phyloP scores from a whole-genome alignment of 2,797 vertebrate species.

The Cuniculus paca region DNA sequence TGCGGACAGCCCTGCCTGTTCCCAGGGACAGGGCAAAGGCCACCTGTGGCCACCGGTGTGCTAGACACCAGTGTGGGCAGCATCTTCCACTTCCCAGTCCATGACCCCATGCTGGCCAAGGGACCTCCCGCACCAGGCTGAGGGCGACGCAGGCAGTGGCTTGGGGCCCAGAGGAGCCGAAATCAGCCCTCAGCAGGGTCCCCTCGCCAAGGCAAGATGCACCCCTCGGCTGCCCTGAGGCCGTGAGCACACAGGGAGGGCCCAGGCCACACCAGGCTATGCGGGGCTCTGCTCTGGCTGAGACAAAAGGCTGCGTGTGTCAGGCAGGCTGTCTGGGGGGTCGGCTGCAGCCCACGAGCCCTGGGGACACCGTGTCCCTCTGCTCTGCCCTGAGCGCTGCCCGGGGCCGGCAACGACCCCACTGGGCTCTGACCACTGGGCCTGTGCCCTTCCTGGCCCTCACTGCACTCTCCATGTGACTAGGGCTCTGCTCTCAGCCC shows the following conservation, averaged over 20 bases:
- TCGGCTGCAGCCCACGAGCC: too few relatives aligned
- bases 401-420: not conserved
- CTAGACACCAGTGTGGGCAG: accelerated
- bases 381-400: not conserved
- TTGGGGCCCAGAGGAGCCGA: not conserved
- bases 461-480: not conserved
- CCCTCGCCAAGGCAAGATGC: not conserved
- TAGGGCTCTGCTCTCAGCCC: not conserved
- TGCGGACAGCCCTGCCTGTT: not conserved
- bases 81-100: not conserved
- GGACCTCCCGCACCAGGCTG: accelerated
- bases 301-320: not conserved
- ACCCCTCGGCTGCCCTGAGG: not conserved
- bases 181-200: too few relatives aligned
- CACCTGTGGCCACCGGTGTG: not conserved
- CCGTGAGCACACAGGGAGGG: not conserved
- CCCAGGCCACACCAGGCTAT: too few relatives aligned
- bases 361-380: too few relatives aligned
- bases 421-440: not conserved
- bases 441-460: not conserved
- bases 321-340: not conserved
- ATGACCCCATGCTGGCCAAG: too few relatives aligned
- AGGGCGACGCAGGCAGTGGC: not conserved
- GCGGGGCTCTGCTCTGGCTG: not conserved
- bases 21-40: not conserved